Base-by-base conservation (phyloP, 2,797 vertebrate species). In the Enteromius mattozi region DNA sequence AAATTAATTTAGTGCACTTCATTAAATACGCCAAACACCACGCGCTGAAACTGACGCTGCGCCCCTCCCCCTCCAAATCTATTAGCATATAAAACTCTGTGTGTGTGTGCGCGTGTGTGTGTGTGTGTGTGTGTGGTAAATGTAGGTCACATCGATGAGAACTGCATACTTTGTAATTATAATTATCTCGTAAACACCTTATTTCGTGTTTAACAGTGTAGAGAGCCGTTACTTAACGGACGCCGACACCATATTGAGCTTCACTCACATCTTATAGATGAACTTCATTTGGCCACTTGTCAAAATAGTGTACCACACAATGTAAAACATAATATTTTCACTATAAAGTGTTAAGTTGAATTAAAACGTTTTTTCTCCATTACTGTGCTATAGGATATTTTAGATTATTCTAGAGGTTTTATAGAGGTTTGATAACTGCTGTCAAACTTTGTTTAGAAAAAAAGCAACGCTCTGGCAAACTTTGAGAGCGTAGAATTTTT, bases 81-180 rank as follows among this genome's bases (percentile, higher is more conserved):
- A 95, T 95, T 95, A 94, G 94, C 93, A 94, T 95, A 95, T 93
- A 94, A 95, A 95, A 93, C 94, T 95, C 89, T 13, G 89, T 88
- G 91, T 93, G 88, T 87, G 86, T 90, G 88, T 87, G 86, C 89
- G 88, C 87, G 90, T 87, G 89, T 90, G 89, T 87, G 89, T 88
- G 89, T 89, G 89, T 86, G 90, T 84, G 89, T 91, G 89, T 89
- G 92, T 91, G 89, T 86, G 89, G 91, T 91, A 88, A 92, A 95
- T 94, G 92, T 95, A 95, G 95, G 95, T 96, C 95, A 96, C 88
- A 90, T 91, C 88, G 79, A 88, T 61, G 83, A 88, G 87, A 86
- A 89, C 93, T 91, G 89, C 90, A 93, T 93, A 94, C 94, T 94
- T 87, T 92, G 93, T 90, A 86, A 88, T 91, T 91, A 88, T 80